Percentiles rank a stretch among this genome's conserved stretches.
Evolutionary conservation across 1,140 invertebrate genomes (phyloP).

Genomic region (Aporrectodea caliginosa): DNA sequence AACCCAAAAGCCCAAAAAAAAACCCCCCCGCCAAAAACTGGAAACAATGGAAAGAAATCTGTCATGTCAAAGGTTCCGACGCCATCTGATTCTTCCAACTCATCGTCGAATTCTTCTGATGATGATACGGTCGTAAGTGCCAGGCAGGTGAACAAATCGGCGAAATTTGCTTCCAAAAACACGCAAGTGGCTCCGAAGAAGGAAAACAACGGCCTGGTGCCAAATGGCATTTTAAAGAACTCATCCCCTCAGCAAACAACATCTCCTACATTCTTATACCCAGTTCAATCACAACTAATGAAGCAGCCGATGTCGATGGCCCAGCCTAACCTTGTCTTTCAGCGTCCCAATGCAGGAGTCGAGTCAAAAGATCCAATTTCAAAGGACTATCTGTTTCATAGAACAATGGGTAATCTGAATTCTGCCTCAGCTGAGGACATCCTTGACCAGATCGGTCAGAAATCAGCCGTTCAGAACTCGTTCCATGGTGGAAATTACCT

Average conservation of each 20-base stretch:
- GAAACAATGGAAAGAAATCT: background rate
- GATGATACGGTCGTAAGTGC: background rate
- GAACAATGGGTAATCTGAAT: background rate
- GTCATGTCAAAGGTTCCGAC: background rate
- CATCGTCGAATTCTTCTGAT: too few species aligned
- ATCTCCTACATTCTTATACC: background rate
- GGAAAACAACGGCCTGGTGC: background rate
- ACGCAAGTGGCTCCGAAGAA: too few species aligned
- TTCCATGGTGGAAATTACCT: background rate
- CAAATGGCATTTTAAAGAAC: background rate
- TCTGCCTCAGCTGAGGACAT: constrained; percentile 12
- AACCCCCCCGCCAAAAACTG: background rate
- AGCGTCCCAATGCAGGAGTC: background rate
- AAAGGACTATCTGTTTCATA: background rate
- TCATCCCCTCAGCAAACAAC: background rate
- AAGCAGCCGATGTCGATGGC: background rate
- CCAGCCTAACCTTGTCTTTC: background rate
- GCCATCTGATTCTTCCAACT: background rate
- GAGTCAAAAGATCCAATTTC: background rate
- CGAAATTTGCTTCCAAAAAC: too few species aligned
- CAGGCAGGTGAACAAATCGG: background rate
- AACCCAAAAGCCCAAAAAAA: too few species aligned
- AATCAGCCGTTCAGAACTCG: background rate
- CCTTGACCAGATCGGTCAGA: background rate
- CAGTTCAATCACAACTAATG: background rate